These are phyloP conservation scores for Malurus melanocephalus DNA, from an alignment of 2,113 vertebrate genomes.

Conservation along the genomic window DNA sequence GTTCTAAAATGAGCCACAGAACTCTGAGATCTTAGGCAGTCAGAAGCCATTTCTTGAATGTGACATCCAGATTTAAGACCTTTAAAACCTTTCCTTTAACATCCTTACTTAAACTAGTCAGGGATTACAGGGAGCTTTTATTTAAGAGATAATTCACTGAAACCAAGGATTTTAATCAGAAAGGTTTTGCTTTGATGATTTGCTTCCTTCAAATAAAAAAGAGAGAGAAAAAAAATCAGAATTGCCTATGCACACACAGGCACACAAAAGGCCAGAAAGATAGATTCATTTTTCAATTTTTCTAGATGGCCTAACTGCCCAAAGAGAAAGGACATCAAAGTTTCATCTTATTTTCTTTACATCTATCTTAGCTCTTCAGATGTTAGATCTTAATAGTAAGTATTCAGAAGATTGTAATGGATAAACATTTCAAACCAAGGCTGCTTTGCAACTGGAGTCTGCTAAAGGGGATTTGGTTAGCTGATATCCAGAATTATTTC, in stretches of 20 bases:
- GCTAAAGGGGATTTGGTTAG: neutral
- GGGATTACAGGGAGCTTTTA: neutral
- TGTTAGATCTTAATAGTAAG: neutral
- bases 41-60: neutral
- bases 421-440: neutral
- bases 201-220: neutral
- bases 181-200: neutral
- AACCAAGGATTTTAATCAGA: neutral
- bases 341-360: neutral
- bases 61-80: neutral
- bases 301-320: neutral
- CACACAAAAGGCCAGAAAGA: neutral
- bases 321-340: neutral
- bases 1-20: neutral
- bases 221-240: neutral
- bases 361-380: neutral
- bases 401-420: neutral
- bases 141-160: neutral
- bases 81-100: neutral
- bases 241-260: neutral
- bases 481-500: neutral
- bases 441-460: neutral
- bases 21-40: neutral
- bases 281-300: rapidly evolving
- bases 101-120: neutral